Base-by-base conservation (phyloP, 2,888 invertebrate species). In the Dryadula phaetusa region DNA sequence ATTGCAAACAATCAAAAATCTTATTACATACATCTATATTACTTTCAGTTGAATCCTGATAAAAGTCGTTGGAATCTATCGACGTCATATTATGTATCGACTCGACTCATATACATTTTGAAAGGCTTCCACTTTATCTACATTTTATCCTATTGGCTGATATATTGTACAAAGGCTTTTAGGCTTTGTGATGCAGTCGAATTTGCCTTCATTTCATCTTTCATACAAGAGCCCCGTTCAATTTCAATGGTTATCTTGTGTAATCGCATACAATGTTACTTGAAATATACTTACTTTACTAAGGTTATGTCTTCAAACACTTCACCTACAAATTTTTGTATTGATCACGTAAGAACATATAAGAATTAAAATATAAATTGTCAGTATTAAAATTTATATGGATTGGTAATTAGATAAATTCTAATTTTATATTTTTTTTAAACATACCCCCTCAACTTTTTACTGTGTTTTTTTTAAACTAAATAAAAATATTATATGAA, bases 81-180 rank as follows among this genome's bases (percentile, higher is more conserved):
- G 18, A 44, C 42, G 49, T 64, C 40, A 58, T 37, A 60, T 60
- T 60, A 60, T 40, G 49, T 10, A 37, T 47, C 14, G n/a, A n/a
- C 32, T 18, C 37, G 37, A 49, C 49, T 63, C 44, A 18, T 67
- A 44, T 58, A 52, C 44, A 22, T 67, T 32, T 58, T 28, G 42
- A 63, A 63, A 63, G 58, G 58, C 40, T 49, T 60, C 67, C 66
- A 67, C 60, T 67, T 58, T 62, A 62, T 67, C 56, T 62, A 54
- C 32, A 46, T 56, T 42, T 56, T 61, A 66, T 56, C 46, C 61
- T 58, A 49, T 67, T 56, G 49, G 46, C 58, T 25, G 63, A 67
- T 67, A 67, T 67, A 66, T 66, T 54, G 61, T 67, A 58, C 56
- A 56, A 64, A 64, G 56, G 64, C 64, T 53, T 16, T 42, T 53